Conservation (phyloP, 2,888 invertebrate species). For the Marronus borbonicus region DNA sequence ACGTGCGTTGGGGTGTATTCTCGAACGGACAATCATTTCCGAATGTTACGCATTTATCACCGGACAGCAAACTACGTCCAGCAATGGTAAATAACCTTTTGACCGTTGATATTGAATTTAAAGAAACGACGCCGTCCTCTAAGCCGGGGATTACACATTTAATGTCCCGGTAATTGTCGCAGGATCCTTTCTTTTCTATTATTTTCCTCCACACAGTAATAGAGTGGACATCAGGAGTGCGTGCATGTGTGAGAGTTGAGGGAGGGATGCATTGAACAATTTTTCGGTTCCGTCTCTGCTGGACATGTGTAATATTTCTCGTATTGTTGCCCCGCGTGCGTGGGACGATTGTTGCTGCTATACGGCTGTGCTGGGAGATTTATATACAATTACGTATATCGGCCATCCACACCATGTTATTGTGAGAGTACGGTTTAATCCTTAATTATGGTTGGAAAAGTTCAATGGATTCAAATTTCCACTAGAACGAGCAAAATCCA, state of each 20-base stretch:
- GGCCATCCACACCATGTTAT: conserved; percentile 44
- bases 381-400: conserved; percentile 49
- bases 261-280: conserved; percentile 28
- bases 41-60: conserved; percentile 58
- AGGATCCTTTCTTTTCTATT: conserved; percentile 23
- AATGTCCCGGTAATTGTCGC: conserved; percentile 49
- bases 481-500: neutral
- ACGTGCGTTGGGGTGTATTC: conserved; percentile 56
- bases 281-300: conserved; percentile 36
- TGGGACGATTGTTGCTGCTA: conserved; percentile 56
- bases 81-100: conserved; percentile 58
- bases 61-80: conserved; percentile 24
- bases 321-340: conserved; percentile 55
- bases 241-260: conserved; percentile 43
- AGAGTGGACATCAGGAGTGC: conserved; percentile 34
- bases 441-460: conserved; percentile 37
- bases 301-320: conserved; percentile 55
- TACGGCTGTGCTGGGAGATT: conserved; percentile 54
- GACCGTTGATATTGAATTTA: conserved; percentile 56
- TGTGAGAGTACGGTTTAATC: conserved; percentile 27
- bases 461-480: conserved; percentile 12
- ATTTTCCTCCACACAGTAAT: neutral
- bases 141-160: conserved; percentile 58
- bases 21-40: conserved; percentile 56
- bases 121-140: conserved; percentile 53